These are phyloP conservation scores for Agrilus planipennis DNA, from an alignment of 1,140 invertebrate species.

Conservation along the genomic window DNA sequence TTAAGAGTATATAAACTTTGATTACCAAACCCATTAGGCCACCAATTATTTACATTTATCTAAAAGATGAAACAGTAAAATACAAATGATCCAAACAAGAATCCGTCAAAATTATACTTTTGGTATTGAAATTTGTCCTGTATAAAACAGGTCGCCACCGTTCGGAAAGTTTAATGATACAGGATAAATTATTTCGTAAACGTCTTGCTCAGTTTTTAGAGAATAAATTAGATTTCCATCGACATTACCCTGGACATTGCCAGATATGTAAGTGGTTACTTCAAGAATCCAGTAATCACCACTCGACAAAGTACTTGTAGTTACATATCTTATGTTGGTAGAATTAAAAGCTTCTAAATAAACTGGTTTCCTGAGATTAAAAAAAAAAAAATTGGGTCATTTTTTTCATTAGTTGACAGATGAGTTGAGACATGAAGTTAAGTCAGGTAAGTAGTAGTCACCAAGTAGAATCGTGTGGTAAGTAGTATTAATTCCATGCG, in stretches of 20 bases:
- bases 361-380: constrained; percentile 48
- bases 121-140: constrained; percentile 23
- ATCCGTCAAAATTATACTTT: too few relatives aligned
- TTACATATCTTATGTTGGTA: constrained; percentile 38
- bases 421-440: too few relatives aligned
- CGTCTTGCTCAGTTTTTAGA: constrained; percentile 11
- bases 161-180: constrained; percentile 1
- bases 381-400: too few relatives aligned
- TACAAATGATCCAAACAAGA: too few relatives aligned
- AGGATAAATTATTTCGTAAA: constrained; percentile 6
- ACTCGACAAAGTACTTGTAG: constrained; percentile 28
- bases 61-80: constrained; percentile 20
- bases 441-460: too few relatives aligned
- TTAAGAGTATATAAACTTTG: constrained; percentile 65
- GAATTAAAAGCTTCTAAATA: constrained; percentile 39
- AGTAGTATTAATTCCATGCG: too few relatives aligned
- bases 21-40: constrained; percentile 87
- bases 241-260: constrained; percentile 7
- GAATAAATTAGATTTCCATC: constrained; percentile 12
- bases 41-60: constrained; percentile 61
- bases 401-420: too few relatives aligned
- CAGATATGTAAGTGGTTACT: constrained; percentile 22
- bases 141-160: constrained; percentile 10
- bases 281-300: constrained; percentile 35
- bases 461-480: too few relatives aligned